Base-by-base conservation (phyloP, 2,888 invertebrate genomes). In the Stratiomys singularior region DNA sequence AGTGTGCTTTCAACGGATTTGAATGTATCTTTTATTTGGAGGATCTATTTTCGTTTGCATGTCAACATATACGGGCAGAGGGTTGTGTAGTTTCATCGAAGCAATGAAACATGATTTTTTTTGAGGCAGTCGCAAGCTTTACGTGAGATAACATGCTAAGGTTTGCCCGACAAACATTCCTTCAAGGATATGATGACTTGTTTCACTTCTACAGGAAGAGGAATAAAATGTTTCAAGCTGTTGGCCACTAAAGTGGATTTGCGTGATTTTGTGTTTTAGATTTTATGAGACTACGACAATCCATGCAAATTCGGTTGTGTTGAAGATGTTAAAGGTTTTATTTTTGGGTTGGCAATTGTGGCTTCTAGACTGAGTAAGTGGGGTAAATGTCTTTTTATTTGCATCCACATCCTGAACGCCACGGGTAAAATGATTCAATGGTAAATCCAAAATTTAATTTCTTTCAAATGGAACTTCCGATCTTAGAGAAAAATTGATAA, bases 71-170 rank as follows among this genome's bases (percentile, higher is more conserved):
- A 56, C 13, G 44, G 13, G 44, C 13, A 44, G 52, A 52, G n/a
- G 15, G 15, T 13, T 4, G 52, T 52, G 52, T 52, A 52, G 52
- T 52, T 52, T 52, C 18, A 7, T 25, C 28, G 56, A 69, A 69
- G 69, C 74, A 74, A 74, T 74, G 58, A 58, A 74, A 60, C 74
- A 74, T 74, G 58, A 58, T 74, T 58, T n/a, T n/a, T 74, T 74
- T 30, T 37, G 27, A n/a, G 72, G 18, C 23, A 25, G 23, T 7
- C 56, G 58, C 52, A 23, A 58, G 60, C 21, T 25, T n/a, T 23
- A 58, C 58, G 74, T 58, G 60, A 74, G 74, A 74, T 74, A 74
- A 74, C 74, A 58, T 58, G 58, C 23, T 60, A 74, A 30, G 74
- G 18, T 74, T 58, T 23, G 13, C 21, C 37, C 23, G 13, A 21